Conservation (phyloP, 1,140 invertebrate species). For the Lasioglossum albipes region DNA sequence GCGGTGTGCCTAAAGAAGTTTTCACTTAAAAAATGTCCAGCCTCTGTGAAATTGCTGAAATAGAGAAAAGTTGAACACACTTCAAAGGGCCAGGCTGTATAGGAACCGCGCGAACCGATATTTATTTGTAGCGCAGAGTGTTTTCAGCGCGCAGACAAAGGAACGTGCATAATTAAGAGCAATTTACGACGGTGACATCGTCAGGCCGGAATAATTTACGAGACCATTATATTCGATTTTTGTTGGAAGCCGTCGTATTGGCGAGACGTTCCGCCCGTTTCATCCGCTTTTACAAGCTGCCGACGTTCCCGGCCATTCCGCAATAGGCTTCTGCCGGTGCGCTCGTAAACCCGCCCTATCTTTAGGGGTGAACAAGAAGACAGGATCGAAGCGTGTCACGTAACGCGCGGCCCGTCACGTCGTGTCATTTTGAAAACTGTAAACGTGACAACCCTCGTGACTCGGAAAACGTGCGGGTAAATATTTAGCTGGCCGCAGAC, state of each 20-base stretch:
- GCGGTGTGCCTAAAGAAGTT: too few relatives aligned
- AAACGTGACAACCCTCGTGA: slow-evolving; percentile 26
- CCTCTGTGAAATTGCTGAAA: too few relatives aligned
- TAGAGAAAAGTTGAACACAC: too few relatives aligned
- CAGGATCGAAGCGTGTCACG: slow-evolving; percentile 31
- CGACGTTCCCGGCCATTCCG: slow-evolving; percentile 5
- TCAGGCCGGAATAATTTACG: slow-evolving; percentile 66
- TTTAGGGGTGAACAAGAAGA: not conserved
- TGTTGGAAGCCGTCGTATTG: slow-evolving; percentile 32
- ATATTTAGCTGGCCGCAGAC: slow-evolving; percentile 47
- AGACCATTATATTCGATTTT: slow-evolving; percentile 70
- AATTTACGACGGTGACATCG: slow-evolving; percentile 60
- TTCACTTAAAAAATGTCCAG: too few relatives aligned
- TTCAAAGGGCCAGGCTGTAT: too few relatives aligned
- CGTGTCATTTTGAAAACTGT: slow-evolving; percentile 37
- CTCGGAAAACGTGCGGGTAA: slow-evolving; percentile 18
- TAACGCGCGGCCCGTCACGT: slow-evolving; percentile 39
- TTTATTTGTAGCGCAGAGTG: not conserved
- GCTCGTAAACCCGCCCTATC: slow-evolving; percentile 31
- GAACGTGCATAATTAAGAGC: slow-evolving; percentile 38
- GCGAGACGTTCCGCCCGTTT: not conserved
- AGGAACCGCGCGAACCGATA: not conserved
- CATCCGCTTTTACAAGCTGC: slow-evolving; percentile 17
- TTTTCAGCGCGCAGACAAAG: not conserved
- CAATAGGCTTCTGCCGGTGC: slow-evolving; percentile 8